Evolutionary conservation across 2,797 vertebrate genomes (phyloP), one percentile per base, ranked within the genome.

Genomic region (Moxostoma hubbsi): DNA sequence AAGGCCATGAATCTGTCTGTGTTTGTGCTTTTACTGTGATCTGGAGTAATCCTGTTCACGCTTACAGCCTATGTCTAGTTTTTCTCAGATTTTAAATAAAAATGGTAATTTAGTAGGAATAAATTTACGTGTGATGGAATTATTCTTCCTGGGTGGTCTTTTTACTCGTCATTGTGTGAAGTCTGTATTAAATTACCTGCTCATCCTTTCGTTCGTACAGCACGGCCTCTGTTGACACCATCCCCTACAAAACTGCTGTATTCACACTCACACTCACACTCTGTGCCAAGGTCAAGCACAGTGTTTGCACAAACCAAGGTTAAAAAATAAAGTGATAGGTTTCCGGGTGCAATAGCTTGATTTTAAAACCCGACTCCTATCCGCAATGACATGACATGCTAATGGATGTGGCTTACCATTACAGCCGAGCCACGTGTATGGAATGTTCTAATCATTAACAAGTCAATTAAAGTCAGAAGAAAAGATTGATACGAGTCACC

Each of bases 181-280:
- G 57, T 77, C 78, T 47, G 83, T 64, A 85, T 82, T 83, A 84
- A 86, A 85, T 82, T 84, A 82, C 82, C 16, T 59, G 72, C 65
- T 75, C 69, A 68, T 75, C 81, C 63, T 77, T 82, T 75, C 73
- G 81, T 85, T 82, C 76, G 15, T 47, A n/a, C 49, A 73, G 75
- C 71, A 57, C 45, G 58, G 73, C 71, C 36, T 55, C 62, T 75
- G 59, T 76, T 77, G 63, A 81, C 79, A 85, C 15, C 36, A 57
- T 79, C 63, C 54, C 6, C 12, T 45, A 67, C 45, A 70, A 65
- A 77, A 69, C 43, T 75, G 57, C 66, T 36, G 55, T 79, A 71
- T 81, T 65, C 58, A 80, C 69, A 77, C 69, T 68, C 58, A 80
- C 69, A 77, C 69, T 68, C 36, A 36, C 36, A 36, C 46, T 66